Conservation (phyloP, 2,113 vertebrate genomes). For the Oncorhynchus nerka region DNA sequence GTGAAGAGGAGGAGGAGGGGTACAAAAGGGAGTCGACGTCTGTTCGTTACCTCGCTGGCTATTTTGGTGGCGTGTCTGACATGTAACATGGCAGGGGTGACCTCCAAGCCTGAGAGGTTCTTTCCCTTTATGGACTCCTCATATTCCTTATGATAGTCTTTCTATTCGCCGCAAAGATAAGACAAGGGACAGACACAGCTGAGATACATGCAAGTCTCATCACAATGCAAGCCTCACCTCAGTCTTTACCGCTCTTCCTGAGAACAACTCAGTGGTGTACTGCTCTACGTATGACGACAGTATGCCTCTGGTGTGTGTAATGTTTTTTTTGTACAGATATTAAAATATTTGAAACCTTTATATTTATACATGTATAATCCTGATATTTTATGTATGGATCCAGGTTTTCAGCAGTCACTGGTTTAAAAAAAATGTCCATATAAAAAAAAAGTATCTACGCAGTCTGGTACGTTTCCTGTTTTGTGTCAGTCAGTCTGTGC, state of each 20-base stretch:
- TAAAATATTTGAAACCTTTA: too few species aligned
- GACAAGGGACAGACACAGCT: conserved; percentile 65
- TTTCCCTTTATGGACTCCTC: conserved; percentile 97
- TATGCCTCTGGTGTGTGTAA: neutral
- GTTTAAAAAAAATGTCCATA: neutral
- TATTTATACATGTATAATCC: neutral
- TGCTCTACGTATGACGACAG: too few species aligned
- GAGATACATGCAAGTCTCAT: conserved; percentile 56
- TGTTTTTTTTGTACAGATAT: neutral
- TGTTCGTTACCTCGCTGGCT: conserved; percentile 92
- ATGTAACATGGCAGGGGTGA: conserved; percentile 94
- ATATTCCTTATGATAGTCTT: conserved; percentile 98
- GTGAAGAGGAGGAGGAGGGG: conserved; percentile 29
- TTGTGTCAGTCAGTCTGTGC: neutral
- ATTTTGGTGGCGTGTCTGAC: conserved; percentile 99
- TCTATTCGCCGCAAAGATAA: conserved; percentile 83
- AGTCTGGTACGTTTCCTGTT: neutral
- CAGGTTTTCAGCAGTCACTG: neutral
- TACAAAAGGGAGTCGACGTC: conserved; percentile 32
- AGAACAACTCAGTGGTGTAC: neutral
- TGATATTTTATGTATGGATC: neutral
- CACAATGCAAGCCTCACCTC: conserved; percentile 39
- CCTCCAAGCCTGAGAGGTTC: conserved; percentile 96
- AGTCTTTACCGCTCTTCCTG: neutral
- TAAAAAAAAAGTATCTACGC: neutral